Percentiles rank a stretch among this genome's conserved stretches.
Evolutionary conservation across 1,140 invertebrate species (phyloP).

Genomic region (Tachypleus tridentatus): DNA sequence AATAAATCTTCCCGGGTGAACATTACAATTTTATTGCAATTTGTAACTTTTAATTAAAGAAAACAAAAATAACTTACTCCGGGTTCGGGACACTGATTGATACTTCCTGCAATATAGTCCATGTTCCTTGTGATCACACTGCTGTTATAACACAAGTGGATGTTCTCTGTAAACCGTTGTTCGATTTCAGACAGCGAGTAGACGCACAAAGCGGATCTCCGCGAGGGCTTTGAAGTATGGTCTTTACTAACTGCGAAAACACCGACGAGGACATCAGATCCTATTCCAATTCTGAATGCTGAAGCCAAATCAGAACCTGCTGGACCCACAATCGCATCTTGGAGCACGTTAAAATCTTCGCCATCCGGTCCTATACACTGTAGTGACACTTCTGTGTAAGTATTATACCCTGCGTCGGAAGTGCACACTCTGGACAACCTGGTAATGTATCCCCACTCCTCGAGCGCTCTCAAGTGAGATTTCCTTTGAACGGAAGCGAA

Average conservation of each 20-base stretch:
- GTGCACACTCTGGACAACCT: constrained; percentile 83
- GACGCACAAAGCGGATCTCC: constrained; percentile 59
- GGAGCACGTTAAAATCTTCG: constrained; percentile 71
- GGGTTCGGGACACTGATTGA: constrained; percentile 71
- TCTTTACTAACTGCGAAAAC: constrained; percentile 72
- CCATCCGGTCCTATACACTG: constrained; percentile 56
- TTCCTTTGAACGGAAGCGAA: constrained; percentile 90
- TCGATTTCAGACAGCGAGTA: constrained; percentile 67
- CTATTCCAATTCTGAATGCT: constrained; percentile 58
- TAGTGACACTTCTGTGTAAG: constrained; percentile 85
- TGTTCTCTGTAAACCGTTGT: constrained; percentile 86
- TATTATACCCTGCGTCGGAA: constrained; percentile 81
- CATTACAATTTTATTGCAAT: too few relatives aligned
- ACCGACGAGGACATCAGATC: constrained; percentile 63
- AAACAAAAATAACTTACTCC: constrained; percentile 43
- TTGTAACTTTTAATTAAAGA: not conserved
- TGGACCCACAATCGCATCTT: constrained; percentile 71
- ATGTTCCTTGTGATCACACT: constrained; percentile 80
- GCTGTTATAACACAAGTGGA: constrained; percentile 93
- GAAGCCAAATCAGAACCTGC: constrained; percentile 67
- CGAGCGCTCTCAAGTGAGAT: constrained; percentile 62
- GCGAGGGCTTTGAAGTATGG: constrained; percentile 59
- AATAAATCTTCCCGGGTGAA: too few relatives aligned
- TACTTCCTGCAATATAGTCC: constrained; percentile 81
- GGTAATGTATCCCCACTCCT: constrained; percentile 84